phyloP scores from a whole-genome alignment of 2,888 invertebrate genomes.

The Drosophila pegasa region DNA sequence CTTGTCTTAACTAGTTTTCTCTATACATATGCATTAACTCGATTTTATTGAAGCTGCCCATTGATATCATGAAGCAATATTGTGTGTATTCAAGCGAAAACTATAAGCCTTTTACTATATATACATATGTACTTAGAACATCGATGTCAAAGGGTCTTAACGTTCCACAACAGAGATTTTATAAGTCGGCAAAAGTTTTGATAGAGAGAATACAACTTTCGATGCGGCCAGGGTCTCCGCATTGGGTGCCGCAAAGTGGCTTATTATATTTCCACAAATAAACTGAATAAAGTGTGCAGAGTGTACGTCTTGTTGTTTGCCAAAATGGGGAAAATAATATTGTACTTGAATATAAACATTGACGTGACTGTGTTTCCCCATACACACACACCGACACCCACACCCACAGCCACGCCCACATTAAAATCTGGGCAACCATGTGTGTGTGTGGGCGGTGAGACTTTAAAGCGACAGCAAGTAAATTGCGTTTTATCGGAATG shows the following conservation, averaged over 20 bases:
- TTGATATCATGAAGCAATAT: background rate
- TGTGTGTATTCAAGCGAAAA: too few species aligned
- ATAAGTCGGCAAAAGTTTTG: constrained; percentile 10
- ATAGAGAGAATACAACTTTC: constrained; percentile 11
- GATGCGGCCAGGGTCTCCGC: constrained; percentile 10
- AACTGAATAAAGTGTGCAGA: constrained; percentile 47
- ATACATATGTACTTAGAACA: too few species aligned
- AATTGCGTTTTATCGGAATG: background rate
- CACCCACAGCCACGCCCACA: background rate
- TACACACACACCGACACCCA: background rate
- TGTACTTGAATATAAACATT: constrained; percentile 62
- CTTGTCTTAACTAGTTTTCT: background rate
- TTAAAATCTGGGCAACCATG: constrained; percentile 9
- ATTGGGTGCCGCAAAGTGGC: constrained; percentile 50
- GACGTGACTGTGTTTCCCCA: constrained; percentile 29
- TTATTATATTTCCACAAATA: constrained; percentile 74
- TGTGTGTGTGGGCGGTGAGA: constrained; percentile 13
- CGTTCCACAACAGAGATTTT: too few species aligned
- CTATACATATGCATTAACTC: background rate
- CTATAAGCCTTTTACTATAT: too few species aligned
- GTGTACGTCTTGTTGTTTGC: constrained; percentile 30
- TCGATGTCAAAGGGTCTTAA: too few species aligned
- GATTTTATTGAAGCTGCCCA: background rate
- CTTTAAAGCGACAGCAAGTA: constrained; percentile 30
- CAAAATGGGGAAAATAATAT: constrained; percentile 61